Evolutionary conservation across 2,797 vertebrate genomes (phyloP).

Genomic region (Falco naumanni): DNA sequence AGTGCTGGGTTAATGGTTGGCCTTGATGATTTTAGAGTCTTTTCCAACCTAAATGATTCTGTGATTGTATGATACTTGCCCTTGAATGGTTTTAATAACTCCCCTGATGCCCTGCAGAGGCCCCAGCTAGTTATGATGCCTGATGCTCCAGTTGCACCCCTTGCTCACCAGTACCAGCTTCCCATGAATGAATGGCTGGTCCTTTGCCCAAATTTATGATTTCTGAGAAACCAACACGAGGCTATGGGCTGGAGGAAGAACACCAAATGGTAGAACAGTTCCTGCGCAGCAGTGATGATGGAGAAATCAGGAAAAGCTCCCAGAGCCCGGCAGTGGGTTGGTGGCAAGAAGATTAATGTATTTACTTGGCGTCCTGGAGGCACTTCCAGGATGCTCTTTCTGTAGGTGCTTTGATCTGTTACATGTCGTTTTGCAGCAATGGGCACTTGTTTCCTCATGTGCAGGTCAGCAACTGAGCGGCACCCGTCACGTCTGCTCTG

Average conservation of each 20-base stretch:
- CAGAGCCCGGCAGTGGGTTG: not conserved
- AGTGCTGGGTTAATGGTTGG: too few relatives aligned
- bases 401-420: not conserved
- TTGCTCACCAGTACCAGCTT: not conserved
- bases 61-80: not conserved
- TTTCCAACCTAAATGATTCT: too few relatives aligned
- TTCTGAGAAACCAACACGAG: not conserved
- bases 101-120: not conserved
- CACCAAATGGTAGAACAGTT: not conserved
- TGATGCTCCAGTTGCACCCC: not conserved
- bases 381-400: not conserved
- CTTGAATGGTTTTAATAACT: not conserved
- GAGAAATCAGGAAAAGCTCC: not conserved
- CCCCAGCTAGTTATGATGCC: not conserved
- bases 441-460: not conserved
- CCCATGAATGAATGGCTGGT: not conserved
- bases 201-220: not conserved
- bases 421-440: accelerated
- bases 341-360: not conserved
- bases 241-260: not conserved
- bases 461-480: too few relatives aligned
- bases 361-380: not conserved
- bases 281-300: accelerated
- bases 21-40: too few relatives aligned
- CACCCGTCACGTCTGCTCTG: not conserved